These are phyloP conservation scores for Cheilosia soror DNA, from an alignment of 2,888 invertebrate species.

Conservation along the genomic window DNA sequence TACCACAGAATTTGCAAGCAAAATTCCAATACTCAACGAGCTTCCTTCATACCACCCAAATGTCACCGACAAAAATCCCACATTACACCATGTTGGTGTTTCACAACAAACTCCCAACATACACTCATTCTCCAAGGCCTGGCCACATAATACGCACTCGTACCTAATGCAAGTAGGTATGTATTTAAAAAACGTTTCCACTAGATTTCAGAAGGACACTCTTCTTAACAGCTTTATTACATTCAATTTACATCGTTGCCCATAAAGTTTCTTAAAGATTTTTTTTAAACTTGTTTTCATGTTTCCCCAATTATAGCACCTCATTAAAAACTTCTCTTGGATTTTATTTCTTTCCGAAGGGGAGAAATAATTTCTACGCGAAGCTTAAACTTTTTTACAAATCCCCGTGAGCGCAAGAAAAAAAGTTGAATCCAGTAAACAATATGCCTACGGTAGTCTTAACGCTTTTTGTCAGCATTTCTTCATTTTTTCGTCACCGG, in stretches of 20 bases:
- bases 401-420: neutral
- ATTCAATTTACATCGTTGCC: neutral
- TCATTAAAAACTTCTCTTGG: neutral
- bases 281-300: conserved; percentile 15
- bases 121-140: too few relatives aligned
- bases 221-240: conserved; percentile 4
- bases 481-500: too few relatives aligned
- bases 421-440: neutral
- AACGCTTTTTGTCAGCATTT: neutral
- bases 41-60: too few relatives aligned
- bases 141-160: too few relatives aligned
- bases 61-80: too few relatives aligned
- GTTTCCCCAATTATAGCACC: conserved; percentile 22
- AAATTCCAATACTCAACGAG: too few relatives aligned
- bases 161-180: too few relatives aligned
- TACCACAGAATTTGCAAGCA: too few relatives aligned
- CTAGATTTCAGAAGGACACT: neutral
- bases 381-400: neutral
- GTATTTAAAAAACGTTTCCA: neutral
- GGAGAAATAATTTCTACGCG: neutral
- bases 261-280: neutral
- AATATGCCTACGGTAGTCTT: neutral
- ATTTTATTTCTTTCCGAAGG: neutral
- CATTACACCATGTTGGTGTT: too few relatives aligned
- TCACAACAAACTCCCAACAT: too few relatives aligned